Evolutionary conservation across 2,797 vertebrate species (phyloP).

Genomic region (Remorina albescens): DNA sequence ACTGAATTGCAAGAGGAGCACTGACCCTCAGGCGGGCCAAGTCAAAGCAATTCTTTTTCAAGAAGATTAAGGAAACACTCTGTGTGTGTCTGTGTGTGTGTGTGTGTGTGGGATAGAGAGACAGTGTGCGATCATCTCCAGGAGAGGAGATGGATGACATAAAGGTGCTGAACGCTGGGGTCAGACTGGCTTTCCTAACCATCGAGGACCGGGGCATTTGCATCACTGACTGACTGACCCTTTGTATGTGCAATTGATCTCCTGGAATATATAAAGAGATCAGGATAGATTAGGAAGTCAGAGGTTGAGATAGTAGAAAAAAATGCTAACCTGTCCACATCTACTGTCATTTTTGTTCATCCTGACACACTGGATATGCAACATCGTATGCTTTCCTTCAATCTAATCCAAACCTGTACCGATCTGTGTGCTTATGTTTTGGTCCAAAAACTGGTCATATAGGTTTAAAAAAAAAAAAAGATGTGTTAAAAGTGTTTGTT

Average conservation of each 20-base stretch:
- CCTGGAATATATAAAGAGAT: background rate
- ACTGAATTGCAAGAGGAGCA: slow-evolving; percentile 51
- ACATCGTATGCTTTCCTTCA: background rate
- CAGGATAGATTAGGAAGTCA: slow-evolving; percentile 11
- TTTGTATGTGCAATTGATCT: slow-evolving; percentile 5
- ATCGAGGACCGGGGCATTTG: slow-evolving; percentile 10
- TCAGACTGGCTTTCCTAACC: slow-evolving; percentile 37
- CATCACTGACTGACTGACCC: slow-evolving; percentile 22
- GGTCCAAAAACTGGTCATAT: no score
- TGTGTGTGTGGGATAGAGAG: background rate
- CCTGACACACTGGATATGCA: background rate
- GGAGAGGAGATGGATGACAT: slow-evolving; percentile 33
- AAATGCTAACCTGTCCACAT: slow-evolving; percentile 20
- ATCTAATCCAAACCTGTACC: background rate
- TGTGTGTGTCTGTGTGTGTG: background rate
- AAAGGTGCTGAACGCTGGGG: slow-evolving; percentile 39
- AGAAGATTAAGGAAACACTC: slow-evolving; percentile 55
- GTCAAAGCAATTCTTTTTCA: slow-evolving; percentile 53
- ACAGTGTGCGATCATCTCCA: slow-evolving; percentile 21
- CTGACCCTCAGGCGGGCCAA: slow-evolving; percentile 56
- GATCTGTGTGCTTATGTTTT: background rate
- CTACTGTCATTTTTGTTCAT: slow-evolving; percentile 11
- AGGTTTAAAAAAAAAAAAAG: no score
- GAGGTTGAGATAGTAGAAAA: slow-evolving; percentile 7
- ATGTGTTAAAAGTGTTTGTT: no score